Base-by-base conservation (phyloP, 1,140 invertebrate species). In the Panagrolaimus sp. region DNA sequence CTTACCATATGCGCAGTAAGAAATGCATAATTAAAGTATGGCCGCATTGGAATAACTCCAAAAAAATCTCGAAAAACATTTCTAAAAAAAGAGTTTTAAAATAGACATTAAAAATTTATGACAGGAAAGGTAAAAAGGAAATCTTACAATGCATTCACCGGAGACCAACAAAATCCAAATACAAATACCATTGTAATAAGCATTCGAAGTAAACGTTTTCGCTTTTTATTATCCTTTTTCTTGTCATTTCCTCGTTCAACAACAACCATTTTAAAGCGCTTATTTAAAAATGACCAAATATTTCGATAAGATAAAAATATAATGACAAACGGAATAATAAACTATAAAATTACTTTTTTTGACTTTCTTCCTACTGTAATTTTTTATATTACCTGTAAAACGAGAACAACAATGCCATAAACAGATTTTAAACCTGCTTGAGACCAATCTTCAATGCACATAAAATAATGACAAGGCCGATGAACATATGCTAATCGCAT, bases 161-260 rank as follows among this genome's bases (percentile, higher is more conserved):
- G 92, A 63, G 91, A 85, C 62, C 92, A 98, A n/a, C 91, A 96
- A 0, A 91, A 86, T 0, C 92, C 90, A 84, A 98, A 98, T 43
- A 97, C 92, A 0, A 89, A 88, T 0, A 97, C 94, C 94, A 98
- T 98, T 0, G 91, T 90, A 73, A 97, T 94, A 10, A 98, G 86
- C 95, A 98, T 98, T 72, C 91, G 65, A 15, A 80, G 66, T 17
- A 81, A 68, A 24, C 75, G 75, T 6, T 62, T 66, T 63, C 65
- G 73, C 6, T 76, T 45, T 70, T 76, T 47, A 47, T 72, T 63
- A 69, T 78, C 69, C 7, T 48, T 58, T 17, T 76, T 65, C 15
- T 28, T 71, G 47, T 71, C 48, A 21, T 43, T 44, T 45, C 7
- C 43, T 38, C 66, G 75, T 65, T 46, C 58, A 67, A 24, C 62